Percentiles rank a stretch among this genome's conserved stretches.
phyloP scores from a whole-genome alignment of 2,113 vertebrate species.

The Mobula hypostoma region DNA sequence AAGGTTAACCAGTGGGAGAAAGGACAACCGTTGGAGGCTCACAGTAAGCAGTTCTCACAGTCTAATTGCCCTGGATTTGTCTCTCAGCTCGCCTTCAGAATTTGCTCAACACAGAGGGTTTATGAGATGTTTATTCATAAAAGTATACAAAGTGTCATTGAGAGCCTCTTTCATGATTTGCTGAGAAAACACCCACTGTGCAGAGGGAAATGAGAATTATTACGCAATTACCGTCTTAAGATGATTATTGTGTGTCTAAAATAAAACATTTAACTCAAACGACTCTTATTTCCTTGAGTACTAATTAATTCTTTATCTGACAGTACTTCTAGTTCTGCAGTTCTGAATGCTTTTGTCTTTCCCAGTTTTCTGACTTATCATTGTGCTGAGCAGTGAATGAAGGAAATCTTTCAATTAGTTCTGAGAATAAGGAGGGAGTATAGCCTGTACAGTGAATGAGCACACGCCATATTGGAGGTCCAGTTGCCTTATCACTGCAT shows the following conservation, averaged over 20 bases:
- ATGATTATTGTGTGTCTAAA: constrained; percentile 33
- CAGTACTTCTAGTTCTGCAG: not conserved
- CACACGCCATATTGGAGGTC: not conserved
- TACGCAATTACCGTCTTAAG: constrained; percentile 28
- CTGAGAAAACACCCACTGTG: constrained; percentile 24
- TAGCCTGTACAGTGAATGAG: not conserved
- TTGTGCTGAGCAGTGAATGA: not conserved
- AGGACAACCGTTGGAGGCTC: no score
- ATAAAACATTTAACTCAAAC: constrained; percentile 34
- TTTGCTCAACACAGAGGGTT: not conserved
- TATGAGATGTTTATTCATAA: constrained; percentile 29
- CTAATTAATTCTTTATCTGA: constrained; percentile 30
- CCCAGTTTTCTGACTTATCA: constrained; percentile 2
- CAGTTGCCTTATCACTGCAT: not conserved
- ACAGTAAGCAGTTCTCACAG: no score
- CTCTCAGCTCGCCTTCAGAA: no score
- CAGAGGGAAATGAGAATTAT: constrained; percentile 23
- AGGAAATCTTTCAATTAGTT: constrained; percentile 22
- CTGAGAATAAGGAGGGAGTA: not conserved
- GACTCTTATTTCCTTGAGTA: constrained; percentile 16
- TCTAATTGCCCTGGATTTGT: no score
- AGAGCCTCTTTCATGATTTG: constrained; percentile 4
- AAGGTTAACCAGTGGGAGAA: no score
- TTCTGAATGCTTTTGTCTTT: constrained; percentile 25
- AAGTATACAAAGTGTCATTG: constrained; percentile 2